Evolutionary conservation across 2,113 vertebrate species (phyloP), one percentile per base, ranked within the genome.

Genomic region (Myrmecophaga tridactyla): DNA sequence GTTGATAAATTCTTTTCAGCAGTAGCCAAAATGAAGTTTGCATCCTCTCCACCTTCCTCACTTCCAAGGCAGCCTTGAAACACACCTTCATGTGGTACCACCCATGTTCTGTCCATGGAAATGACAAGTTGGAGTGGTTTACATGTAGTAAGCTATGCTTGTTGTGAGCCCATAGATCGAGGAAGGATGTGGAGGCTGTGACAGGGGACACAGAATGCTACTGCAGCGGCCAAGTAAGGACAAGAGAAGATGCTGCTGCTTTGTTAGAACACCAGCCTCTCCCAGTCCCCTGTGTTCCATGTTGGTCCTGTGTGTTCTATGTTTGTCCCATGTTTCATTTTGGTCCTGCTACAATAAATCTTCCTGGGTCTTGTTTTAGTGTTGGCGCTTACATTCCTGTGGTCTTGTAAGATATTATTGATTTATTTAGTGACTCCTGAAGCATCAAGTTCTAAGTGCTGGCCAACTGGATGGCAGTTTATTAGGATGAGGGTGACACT

Each of bases 281-380:
- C 34, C 17, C 7, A 1, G 36, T 25, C 46, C 46, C 8, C 0
- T 0, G 0, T 34, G 36, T 17, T 29, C 48, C 41, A 7, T 13
- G 21, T 17, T 20, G 7, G 11, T 11, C 53, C 1, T 39, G 67
- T n/a, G n/a, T n/a, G n/a, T n/a, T n/a, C n/a, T n/a, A n/a, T n/a
- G n/a, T n/a, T n/a, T n/a, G n/a, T n/a, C n/a, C n/a, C n/a, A n/a
- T n/a, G n/a, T n/a, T 48, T 48, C 46, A 48, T 48, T 7, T 48
- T 48, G 7, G 11, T 11, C 53, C 1, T 39, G 67, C 34, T 34
- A 18, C 7, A 7, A 0, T 9, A 0, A 39, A 15, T 48, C 17
- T 25, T 41, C 27, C 17, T 77, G 7, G 85, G 48, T 11, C 58
- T 82, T 43, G 27, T 67, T 76, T 75, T 48, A 41, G 13, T 7